Conservation (phyloP, 2,797 vertebrate species). For the Enoplosus armatus region DNA sequence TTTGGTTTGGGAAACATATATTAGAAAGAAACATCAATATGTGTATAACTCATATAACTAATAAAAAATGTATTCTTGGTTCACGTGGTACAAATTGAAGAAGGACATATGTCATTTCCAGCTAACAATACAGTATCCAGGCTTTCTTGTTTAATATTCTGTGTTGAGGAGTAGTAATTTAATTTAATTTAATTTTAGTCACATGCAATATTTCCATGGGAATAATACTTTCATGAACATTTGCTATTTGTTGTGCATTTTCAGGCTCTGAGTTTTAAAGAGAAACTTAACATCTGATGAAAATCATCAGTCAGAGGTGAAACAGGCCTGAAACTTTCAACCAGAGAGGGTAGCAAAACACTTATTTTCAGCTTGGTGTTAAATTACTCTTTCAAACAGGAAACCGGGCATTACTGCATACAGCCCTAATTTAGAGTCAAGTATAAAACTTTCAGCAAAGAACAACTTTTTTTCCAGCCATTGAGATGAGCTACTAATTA, state of each 20-base stretch:
- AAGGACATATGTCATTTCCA: not conserved
- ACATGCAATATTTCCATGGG: not conserved
- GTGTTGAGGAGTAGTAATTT: not conserved
- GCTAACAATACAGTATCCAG: not conserved
- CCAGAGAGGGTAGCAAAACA: not conserved
- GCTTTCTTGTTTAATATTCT: not conserved
- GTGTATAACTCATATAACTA: no score
- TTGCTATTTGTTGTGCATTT: not conserved
- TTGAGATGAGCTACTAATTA: slow-evolving; percentile 13
- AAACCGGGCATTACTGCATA: not conserved
- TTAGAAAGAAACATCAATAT: not conserved
- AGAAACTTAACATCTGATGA: not conserved
- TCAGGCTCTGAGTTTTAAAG: not conserved
- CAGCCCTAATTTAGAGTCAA: not conserved
- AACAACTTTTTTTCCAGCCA: not conserved
- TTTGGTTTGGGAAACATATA: not conserved
- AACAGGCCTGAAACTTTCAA: not conserved
- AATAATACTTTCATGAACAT: not conserved
- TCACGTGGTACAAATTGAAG: not conserved
- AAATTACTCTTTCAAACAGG: not conserved
- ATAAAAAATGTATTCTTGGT: no score
- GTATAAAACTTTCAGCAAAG: not conserved
- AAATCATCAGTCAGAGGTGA: not conserved
- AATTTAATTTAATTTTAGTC: not conserved
- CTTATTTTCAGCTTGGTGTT: not conserved